phyloP scores from a whole-genome alignment of 2,113 vertebrate genomes.

The Poecile atricapillus region DNA sequence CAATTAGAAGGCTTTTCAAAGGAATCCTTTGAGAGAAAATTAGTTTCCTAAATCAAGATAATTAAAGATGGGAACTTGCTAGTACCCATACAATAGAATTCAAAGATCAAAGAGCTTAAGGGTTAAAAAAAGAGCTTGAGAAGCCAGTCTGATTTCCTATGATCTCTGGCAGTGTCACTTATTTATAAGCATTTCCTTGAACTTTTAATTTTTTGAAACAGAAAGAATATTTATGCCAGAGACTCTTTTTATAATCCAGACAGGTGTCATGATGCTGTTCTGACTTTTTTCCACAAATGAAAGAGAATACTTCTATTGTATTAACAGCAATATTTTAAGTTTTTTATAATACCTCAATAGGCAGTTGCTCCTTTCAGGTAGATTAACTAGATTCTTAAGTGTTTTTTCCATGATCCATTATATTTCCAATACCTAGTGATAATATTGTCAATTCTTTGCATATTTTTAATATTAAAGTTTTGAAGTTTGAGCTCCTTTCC shows the following conservation, averaged over 20 bases:
- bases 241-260: neutral
- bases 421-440: neutral
- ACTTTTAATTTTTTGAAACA: conserved; percentile 10
- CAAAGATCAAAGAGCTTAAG: conserved; percentile 37
- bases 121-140: conserved; percentile 27
- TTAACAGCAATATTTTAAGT: neutral
- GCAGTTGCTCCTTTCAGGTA: neutral
- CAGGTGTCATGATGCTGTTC: neutral
- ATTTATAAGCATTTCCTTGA: neutral
- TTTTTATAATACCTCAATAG: neutral
- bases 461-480: neutral
- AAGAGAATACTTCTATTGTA: neutral
- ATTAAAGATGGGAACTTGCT: conserved; percentile 23
- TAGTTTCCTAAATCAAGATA: conserved; percentile 14
- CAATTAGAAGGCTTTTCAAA: conserved; percentile 21
- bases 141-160: neutral
- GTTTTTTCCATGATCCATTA: neutral
- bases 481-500: neutral
- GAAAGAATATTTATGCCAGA: neutral
- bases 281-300: neutral
- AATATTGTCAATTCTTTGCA: neutral
- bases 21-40: conserved; percentile 19
- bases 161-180: neutral
- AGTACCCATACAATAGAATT: neutral
- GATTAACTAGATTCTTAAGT: neutral